Conservation (phyloP, 2,888 invertebrate genomes). For the Drosophila robusta region DNA sequence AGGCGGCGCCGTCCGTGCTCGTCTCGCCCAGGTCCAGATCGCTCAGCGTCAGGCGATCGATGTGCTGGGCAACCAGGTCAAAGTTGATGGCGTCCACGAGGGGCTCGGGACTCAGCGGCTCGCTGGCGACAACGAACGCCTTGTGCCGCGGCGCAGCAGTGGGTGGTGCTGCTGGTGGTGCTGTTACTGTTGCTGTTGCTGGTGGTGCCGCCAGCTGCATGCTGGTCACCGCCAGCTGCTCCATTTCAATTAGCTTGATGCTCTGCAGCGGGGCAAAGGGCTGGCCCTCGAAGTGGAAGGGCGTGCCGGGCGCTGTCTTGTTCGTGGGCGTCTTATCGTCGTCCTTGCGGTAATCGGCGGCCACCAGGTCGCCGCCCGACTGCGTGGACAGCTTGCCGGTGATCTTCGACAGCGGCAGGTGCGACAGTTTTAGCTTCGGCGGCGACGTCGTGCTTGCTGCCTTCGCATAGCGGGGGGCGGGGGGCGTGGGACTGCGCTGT, state of each 20-base stretch:
- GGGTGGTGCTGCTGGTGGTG: constrained; percentile 18
- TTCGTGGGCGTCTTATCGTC: constrained; percentile 82
- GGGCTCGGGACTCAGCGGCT: constrained; percentile 68
- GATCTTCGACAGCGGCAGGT: constrained; percentile 83
- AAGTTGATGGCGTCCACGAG: constrained; percentile 73
- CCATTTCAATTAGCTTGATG: constrained; percentile 74
- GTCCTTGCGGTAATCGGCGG: constrained; percentile 80
- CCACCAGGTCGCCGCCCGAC: constrained; percentile 83
- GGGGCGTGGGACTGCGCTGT: constrained; percentile 62
- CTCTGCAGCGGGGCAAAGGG: constrained; percentile 61
- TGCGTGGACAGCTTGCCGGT: constrained; percentile 83
- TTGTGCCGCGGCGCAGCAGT: constrained; percentile 42
- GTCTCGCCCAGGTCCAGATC: constrained; percentile 47
- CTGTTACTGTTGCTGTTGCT: constrained; percentile 15
- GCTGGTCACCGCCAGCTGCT: constrained; percentile 65
- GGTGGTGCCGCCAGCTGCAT: constrained; percentile 42
- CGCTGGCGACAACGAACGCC: constrained; percentile 74
- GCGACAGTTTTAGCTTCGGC: constrained; percentile 77
- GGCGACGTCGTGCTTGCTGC: constrained; percentile 12
- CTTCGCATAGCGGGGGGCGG: constrained; percentile 69
- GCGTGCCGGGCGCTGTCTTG: constrained; percentile 55
- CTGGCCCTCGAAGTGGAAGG: constrained; percentile 77
- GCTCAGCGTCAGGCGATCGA: constrained; percentile 64
- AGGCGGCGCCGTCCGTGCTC: constrained; percentile 2
- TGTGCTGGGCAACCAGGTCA: constrained; percentile 69